Evolutionary conservation across 2,888 invertebrate genomes (phyloP).

Genomic region (Rhagophthalmus giganteus): DNA sequence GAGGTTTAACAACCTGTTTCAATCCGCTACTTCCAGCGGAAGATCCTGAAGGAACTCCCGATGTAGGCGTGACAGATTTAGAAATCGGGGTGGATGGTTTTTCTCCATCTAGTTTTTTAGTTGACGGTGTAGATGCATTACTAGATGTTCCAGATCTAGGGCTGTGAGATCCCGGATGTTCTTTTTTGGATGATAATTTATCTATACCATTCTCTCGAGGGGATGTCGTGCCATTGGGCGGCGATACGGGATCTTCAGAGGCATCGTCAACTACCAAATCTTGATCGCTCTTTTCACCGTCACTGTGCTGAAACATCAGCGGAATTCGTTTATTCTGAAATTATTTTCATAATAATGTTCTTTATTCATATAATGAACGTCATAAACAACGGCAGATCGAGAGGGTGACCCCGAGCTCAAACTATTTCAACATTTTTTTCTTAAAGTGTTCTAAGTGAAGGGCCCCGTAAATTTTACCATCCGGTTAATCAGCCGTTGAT

Average conservation of each 20-base stretch:
- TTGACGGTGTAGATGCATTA: slow-evolving; percentile 85
- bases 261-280: slow-evolving; percentile 95
- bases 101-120: slow-evolving; percentile 80
- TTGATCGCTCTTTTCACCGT: slow-evolving; percentile 86
- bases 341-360: too few relatives aligned
- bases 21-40: slow-evolving; percentile 59
- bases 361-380: too few relatives aligned
- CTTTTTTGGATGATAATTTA: slow-evolving; percentile 76
- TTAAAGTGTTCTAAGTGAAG: too few relatives aligned
- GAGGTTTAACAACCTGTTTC: slow-evolving; percentile 60
- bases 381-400: too few relatives aligned
- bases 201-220: slow-evolving; percentile 85
- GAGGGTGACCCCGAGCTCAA: too few relatives aligned
- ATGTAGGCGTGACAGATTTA: slow-evolving; percentile 86
- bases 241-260: slow-evolving; percentile 86
- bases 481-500: too few relatives aligned
- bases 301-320: slow-evolving; percentile 65
- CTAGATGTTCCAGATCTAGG: slow-evolving; percentile 84
- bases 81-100: slow-evolving; percentile 90
- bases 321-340: slow-evolving; percentile 12
- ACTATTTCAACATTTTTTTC: too few relatives aligned
- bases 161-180: slow-evolving; percentile 71
- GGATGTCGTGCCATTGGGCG: slow-evolving; percentile 84
- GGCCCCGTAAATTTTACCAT: too few relatives aligned
- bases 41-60: slow-evolving; percentile 54